Base-by-base conservation (phyloP, 2,888 invertebrate genomes). In the Cataglyphis albicans region DNA sequence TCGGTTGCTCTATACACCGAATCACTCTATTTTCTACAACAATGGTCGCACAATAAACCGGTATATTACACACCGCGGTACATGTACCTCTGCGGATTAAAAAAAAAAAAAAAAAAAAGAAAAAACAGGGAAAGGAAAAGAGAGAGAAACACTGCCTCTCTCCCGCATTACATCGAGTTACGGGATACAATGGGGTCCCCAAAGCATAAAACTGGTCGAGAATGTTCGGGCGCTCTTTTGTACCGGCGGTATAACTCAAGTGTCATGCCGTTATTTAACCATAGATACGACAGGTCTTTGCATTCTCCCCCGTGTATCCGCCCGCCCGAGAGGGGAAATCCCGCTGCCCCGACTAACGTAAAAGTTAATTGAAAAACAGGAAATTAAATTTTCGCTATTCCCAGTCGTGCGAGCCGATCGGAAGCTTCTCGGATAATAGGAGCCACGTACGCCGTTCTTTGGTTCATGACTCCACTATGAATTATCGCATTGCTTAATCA, bases 311-410 rank as follows among this genome's bases (percentile, higher is more conserved):
- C 38, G 82, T 44, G 75, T 68, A 68, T 82, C 61, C 38, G 65
- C 32, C 38, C 59, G 57, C 15, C 35, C 15, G n/a, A n/a, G 48
- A 48, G 48, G 72, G n/a, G 32, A 84, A 44, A 57, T 63, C 63
- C 70, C 35, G 65, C 25, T 38, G 59, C 29, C 15, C 52, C 67
- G 70, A 67, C 78, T 86, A 90, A 89, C 89, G 87, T 76, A 65
- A 84, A 84, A 89, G 91, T 90, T 90, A 90, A 92, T 91, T 91
- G 91, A 88, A 92, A 92, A 91, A 90, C 89, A 90, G 90, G 90
- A 91, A 92, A 92, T 92, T 91, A 91, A 89, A 91, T 91, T 91
- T 90, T 89, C 88, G 84, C 86, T 80, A 86, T 85, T 82, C 87
- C 85, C 84, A 81, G 38, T 35, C 55, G 76, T 18, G 72, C 64